phyloP scores from a whole-genome alignment of 1,140 invertebrate genomes.

The Saxidomus purpurata region DNA sequence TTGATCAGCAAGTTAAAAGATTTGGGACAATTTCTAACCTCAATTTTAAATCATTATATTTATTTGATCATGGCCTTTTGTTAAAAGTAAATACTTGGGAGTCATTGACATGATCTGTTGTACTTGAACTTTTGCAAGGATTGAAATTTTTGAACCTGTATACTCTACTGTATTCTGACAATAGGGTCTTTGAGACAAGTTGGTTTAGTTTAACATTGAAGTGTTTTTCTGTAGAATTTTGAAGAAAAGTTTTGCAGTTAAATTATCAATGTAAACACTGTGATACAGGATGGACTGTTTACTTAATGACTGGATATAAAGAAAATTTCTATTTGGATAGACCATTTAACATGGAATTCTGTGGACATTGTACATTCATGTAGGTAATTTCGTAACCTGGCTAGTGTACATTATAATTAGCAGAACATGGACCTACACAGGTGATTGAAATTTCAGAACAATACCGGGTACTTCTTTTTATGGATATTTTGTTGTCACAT shows the following conservation, averaged over 20 bases:
- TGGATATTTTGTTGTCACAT: too few relatives aligned
- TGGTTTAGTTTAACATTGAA: background rate
- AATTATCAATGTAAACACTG: background rate
- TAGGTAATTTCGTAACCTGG: background rate
- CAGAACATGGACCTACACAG: background rate
- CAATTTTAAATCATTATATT: slow-evolving; percentile 24
- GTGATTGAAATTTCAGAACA: background rate
- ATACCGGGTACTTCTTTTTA: too few relatives aligned
- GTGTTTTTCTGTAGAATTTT: background rate
- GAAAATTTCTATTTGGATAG: background rate
- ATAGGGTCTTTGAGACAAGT: background rate
- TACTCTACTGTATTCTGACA: background rate
- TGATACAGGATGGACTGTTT: slow-evolving; percentile 1
- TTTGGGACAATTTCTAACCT: background rate
- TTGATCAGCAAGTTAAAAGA: slow-evolving; percentile 4
- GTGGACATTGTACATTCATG: background rate
- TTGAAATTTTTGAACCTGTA: background rate
- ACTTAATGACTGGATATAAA: background rate
- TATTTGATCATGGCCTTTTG: slow-evolving; percentile 27
- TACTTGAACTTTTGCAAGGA: background rate
- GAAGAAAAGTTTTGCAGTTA: background rate
- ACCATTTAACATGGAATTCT: slow-evolving; percentile 27
- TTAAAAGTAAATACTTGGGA: background rate
- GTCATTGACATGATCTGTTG: background rate
- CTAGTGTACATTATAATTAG: background rate